phyloP scores from a whole-genome alignment of 2,113 vertebrate species.

The Petromus typicus region DNA sequence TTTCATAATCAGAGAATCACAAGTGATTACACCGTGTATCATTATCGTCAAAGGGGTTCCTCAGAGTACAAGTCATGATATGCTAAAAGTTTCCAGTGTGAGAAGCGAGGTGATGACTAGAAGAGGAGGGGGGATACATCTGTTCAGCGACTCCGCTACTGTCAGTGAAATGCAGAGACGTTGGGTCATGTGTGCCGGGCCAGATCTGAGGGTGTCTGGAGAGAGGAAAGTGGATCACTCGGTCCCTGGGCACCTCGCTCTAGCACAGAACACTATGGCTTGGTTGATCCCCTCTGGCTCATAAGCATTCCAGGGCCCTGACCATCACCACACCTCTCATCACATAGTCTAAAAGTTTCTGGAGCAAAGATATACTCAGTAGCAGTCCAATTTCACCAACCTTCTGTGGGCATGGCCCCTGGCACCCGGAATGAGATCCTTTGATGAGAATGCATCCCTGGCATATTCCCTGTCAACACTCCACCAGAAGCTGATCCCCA shows the following conservation, averaged over 20 bases:
- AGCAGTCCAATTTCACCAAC: background rate
- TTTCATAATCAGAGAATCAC: background rate
- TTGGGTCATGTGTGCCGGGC: background rate
- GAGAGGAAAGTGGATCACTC: background rate
- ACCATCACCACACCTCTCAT: too few relatives aligned
- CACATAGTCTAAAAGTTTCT: too few relatives aligned
- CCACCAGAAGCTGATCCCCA: too few relatives aligned
- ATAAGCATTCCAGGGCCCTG: background rate
- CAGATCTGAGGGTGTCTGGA: background rate
- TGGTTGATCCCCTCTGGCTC: background rate
- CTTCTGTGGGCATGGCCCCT: background rate
- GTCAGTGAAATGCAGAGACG: background rate
- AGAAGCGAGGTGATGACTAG: too few relatives aligned
- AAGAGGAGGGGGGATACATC: background rate
- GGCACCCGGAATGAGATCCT: background rate
- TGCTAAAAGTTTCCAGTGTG: background rate
- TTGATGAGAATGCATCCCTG: background rate
- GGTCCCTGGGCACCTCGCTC: background rate
- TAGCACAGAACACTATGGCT: background rate
- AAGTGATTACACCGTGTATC: background rate
- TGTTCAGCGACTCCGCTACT: background rate
- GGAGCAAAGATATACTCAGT: too few relatives aligned
- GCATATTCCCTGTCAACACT: background rate
- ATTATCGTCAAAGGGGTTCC: background rate
- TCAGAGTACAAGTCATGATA: background rate